Evolutionary conservation across 2,888 invertebrate genomes (phyloP).

Genomic region (Patella caerulea): DNA sequence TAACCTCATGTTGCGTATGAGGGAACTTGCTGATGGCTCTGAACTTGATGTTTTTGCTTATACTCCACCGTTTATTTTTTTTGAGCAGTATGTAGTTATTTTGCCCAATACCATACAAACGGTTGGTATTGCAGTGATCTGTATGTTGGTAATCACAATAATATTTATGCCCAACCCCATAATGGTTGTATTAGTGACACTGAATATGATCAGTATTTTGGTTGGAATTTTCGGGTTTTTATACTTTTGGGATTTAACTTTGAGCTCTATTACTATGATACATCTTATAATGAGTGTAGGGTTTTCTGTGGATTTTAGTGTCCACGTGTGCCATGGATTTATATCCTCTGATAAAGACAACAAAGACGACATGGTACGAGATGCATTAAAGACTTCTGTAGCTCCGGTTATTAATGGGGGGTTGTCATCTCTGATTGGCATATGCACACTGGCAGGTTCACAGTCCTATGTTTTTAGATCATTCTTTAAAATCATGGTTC

Average conservation of each 20-base stretch:
- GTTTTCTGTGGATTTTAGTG: slow-evolving; percentile 56
- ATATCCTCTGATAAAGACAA: slow-evolving; percentile 34
- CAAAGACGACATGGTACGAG: slow-evolving; percentile 32
- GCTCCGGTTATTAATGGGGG: slow-evolving; percentile 45
- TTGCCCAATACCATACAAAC: slow-evolving; percentile 54
- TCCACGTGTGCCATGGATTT: slow-evolving; percentile 52
- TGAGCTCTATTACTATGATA: slow-evolving; percentile 59
- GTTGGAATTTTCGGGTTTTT: slow-evolving; percentile 57
- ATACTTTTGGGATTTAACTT: slow-evolving; percentile 46
- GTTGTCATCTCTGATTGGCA: slow-evolving; percentile 44
- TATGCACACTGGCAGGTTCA: slow-evolving; percentile 39
- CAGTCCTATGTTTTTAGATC: slow-evolving; percentile 43
- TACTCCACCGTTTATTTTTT: slow-evolving; percentile 49
- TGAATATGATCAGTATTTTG: slow-evolving; percentile 54
- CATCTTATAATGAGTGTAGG: slow-evolving; percentile 58
- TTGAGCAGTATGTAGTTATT: slow-evolving; percentile 56
- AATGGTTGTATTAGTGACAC: slow-evolving; percentile 46
- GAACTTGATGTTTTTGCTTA: slow-evolving; percentile 44
- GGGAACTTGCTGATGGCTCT: slow-evolving; percentile 44
- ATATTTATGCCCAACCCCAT: slow-evolving; percentile 59
- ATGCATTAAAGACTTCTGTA: slow-evolving; percentile 40
- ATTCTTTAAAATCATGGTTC: slow-evolving; percentile 43
- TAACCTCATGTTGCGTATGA: slow-evolving; percentile 44
- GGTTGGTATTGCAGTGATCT: slow-evolving; percentile 53
- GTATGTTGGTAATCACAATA: slow-evolving; percentile 53